Percentiles rank a stretch among this genome's conserved stretches.
phyloP scores from a whole-genome alignment of 2,113 vertebrate species.

The Thamnophis sirtalis region DNA sequence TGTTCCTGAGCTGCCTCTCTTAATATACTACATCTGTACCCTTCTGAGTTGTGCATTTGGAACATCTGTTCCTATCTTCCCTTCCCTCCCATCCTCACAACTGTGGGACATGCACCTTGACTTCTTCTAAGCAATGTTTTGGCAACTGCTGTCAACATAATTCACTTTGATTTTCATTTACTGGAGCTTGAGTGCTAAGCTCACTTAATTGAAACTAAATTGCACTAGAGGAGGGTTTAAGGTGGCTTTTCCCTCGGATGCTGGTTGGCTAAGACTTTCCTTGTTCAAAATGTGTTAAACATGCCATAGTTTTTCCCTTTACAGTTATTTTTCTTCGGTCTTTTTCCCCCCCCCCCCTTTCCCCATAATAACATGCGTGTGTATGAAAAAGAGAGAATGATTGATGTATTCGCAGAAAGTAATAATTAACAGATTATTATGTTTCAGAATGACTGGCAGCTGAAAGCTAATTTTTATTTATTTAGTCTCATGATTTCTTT shows the following conservation, averaged over 20 bases:
- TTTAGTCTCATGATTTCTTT: not conserved
- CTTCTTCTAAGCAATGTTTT: not conserved
- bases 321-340: not conserved
- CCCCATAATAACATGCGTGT: not conserved
- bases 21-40: not conserved
- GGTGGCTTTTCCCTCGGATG: not conserved
- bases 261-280: not conserved
- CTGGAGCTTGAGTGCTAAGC: not conserved
- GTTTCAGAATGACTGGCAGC: slow-evolving; percentile 36
- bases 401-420: slow-evolving; percentile 41
- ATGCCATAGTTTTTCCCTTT: not conserved
- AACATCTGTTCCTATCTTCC: not conserved
- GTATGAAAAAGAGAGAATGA: slow-evolving; percentile 21
- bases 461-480: not conserved
- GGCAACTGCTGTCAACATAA: not conserved
- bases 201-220: not conserved
- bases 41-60: not conserved
- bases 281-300: slow-evolving; percentile 16
- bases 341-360: not conserved
- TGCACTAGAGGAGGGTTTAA: not conserved
- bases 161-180: not conserved
- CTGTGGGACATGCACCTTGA: not conserved
- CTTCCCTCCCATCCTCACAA: not conserved
- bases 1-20: not conserved
- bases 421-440: slow-evolving; percentile 43